Base-by-base conservation (phyloP, 2,888 invertebrate genomes). In the Eristalinus aeneus region DNA sequence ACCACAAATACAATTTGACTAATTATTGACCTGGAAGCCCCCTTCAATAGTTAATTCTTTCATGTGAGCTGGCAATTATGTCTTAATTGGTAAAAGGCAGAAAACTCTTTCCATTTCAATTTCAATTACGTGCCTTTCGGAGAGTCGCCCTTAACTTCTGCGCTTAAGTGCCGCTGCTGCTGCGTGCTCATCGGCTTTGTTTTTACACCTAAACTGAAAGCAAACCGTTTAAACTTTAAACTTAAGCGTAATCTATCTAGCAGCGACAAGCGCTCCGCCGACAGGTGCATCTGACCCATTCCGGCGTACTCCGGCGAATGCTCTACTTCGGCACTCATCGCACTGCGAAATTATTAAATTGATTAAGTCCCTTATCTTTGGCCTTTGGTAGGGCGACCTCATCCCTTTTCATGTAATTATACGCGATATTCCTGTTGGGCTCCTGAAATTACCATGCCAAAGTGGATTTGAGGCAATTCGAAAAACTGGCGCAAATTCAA, bases 281-380 rank as follows among this genome's bases (percentile, higher is more conserved):
- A 60, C 79, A 79, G 79, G 53, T 80, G 80, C 68, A 36, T 56
- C 39, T 64, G 56, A 69, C 64, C 68, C 56, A 65, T 8, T 46
- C 34, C 16, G 12, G 22, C 23, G 16, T 34, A 58, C 71, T 67
- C 60, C 72, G 63, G 69, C 53, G 39, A 80, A 68, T 80, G 63
- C 74, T 74, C 16, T 9, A 58, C 23, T 39, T n/a, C 46, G 53
- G n/a, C 67, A 72, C 68, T 73, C 80, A 84, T 79, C 72, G 60
- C 46, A 71, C 31, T 27, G 46, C 58, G 73, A 69, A 86, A 86
- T 82, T 86, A 86, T 86, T 77, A 86, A 86, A 86, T 86, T 86
- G 86, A 86, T 86, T 86, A 82, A 65, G 76, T 74, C 81, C 16
- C 46, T 81, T 86, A 86, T 86, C 86, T 81, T 22, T 9, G 27